A percentile compares a stretch with the other conserved stretches of the same genome.
These are phyloP conservation scores for Megaceryle torquata DNA, from an alignment of 2,113 vertebrate species.

Conservation along the genomic window DNA sequence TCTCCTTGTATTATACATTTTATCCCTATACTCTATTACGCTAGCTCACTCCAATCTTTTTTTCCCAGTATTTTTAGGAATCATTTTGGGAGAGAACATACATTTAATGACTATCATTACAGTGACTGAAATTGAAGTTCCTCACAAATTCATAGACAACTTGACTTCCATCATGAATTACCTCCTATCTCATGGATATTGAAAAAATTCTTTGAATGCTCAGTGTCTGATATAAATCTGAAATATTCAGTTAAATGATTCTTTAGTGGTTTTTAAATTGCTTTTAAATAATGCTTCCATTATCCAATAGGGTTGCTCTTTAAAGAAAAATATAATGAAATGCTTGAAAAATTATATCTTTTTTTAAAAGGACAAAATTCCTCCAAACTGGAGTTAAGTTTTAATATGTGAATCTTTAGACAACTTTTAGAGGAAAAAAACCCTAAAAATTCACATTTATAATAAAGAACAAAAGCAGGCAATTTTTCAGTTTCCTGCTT, in stretches of 20 bases:
- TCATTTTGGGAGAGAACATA: neutral
- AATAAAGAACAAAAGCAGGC: neutral
- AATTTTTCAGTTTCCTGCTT: neutral
- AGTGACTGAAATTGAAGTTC: neutral
- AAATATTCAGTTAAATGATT: neutral
- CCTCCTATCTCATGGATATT: neutral
- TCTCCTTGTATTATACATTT: neutral
- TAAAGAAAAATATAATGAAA: neutral
- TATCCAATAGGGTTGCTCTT: neutral
- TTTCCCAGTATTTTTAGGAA: neutral
- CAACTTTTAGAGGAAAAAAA: neutral
- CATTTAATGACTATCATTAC: neutral
- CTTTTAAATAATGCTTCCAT: neutral
- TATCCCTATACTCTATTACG: neutral
- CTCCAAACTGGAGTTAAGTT: neutral
- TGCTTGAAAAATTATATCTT: neutral
- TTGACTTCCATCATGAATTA: neutral
- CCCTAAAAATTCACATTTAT: neutral
- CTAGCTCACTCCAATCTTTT: neutral
- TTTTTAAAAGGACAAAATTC: neutral
- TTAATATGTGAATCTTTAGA: neutral
- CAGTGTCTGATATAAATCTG: neutral
- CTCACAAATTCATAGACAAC: neutral
- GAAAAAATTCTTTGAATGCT: neutral
- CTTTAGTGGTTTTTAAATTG: neutral